Base-by-base conservation (phyloP, 2,888 invertebrate genomes). In the Syrphus vitripennis region DNA sequence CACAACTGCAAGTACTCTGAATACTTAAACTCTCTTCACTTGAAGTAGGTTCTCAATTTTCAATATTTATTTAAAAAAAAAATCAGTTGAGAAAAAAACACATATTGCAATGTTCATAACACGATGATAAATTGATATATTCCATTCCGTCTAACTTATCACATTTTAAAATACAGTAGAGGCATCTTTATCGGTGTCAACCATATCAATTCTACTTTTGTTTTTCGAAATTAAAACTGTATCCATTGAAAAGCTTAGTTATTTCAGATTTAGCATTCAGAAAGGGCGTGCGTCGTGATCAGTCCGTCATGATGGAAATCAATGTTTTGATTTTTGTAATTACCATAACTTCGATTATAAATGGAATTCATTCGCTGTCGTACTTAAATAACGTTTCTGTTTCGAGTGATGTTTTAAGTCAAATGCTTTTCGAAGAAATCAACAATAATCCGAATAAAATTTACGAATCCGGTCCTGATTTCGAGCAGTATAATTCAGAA, bases 331-430 rank as follows among this genome's bases (percentile, higher is more conserved):
- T 10, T 45, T 45, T 45, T 19, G 45, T 45, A 10, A 1, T 45
- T 10, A 6, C 1, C 4, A 45, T 59, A 7, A 24, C n/a, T 55
- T 55, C 12, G 16, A 14, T 57, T 10, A n/a, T 31, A 5, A 21
- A 19, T 26, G 70, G 42, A 19, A 45, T 55, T 26, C 16, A 63
- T 42, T 71, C 78, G 2, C 9, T 78, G 10, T 42, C 72, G 4
- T 1, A 67, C 16, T 40, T 79, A 3, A 79, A 79, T 59, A 78
- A 78, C 42, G 63, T 59, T 6, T 65, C 79, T n/a, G 72, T 79
- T 29, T 12, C 72, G 14, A 72, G 79, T 59, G 72, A 74, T 59
- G 50, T 65, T 19, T 48, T 79, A 14, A 70, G 42, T 53, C 24
- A 78, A 29, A 26, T 63, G 29, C 45, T 63, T 63, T 40, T 63